phyloP scores from a whole-genome alignment of 2,888 invertebrate species.

The Ditula angustiorana region DNA sequence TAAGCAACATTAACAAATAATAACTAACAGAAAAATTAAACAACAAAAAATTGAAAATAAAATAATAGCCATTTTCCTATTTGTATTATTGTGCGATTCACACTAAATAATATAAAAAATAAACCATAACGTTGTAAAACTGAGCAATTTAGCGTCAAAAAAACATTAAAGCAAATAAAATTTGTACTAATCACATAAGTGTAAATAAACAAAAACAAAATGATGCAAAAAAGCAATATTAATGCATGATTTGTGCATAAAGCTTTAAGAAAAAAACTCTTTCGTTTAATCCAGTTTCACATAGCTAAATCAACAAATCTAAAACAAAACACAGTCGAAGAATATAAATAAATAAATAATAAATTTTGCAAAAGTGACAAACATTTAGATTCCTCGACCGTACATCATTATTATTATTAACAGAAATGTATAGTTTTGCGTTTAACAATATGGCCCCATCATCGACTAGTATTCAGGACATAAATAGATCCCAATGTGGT shows the following conservation, averaged over 20 bases:
- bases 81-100: conserved; percentile 12
- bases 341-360: too few species aligned
- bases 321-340: too few species aligned
- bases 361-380: too few species aligned
- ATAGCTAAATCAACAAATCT: background rate
- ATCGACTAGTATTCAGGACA: background rate
- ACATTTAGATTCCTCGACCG: too few species aligned
- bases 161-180: conserved; percentile 23
- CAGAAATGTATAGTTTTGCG: background rate
- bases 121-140: conserved; percentile 23
- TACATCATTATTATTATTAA: background rate
- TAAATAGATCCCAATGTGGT: background rate
- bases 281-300: background rate
- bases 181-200: conserved; percentile 19
- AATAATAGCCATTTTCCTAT: background rate
- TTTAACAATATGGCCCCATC: background rate
- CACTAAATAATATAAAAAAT: conserved; percentile 22
- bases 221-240: background rate
- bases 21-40: conserved; percentile 5
- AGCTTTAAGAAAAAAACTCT: background rate
- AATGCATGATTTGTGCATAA: background rate
- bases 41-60: conserved; percentile 19
- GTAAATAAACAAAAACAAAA: background rate
- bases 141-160: conserved; percentile 23
- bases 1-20: background rate